These are phyloP conservation scores for Microcebus ravelobensis DNA, from an alignment of 2,113 vertebrate species.

Conservation along the genomic window DNA sequence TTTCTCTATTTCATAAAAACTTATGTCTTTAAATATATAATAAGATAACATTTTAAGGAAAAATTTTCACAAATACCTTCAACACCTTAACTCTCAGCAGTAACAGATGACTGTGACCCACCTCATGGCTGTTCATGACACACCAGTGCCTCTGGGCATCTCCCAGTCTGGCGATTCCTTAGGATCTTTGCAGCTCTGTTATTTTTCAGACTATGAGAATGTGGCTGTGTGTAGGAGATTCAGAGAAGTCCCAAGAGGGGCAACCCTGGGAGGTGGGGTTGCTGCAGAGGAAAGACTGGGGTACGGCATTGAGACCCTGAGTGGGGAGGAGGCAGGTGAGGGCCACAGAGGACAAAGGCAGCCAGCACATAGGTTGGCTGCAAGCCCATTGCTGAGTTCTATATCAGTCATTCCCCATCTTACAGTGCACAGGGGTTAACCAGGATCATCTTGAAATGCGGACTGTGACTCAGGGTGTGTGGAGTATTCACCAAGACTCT, in stretches of 20 bases:
- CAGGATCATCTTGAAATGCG: background rate
- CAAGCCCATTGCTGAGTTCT: background rate
- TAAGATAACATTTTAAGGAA: background rate
- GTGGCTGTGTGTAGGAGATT: background rate
- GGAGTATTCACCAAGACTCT: no score
- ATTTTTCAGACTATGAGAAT: background rate
- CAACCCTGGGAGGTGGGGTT: background rate
- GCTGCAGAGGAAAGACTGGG: no score
- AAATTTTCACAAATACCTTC: background rate
- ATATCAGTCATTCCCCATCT: no score
- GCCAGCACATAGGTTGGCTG: rapidly evolving
- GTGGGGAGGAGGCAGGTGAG: rapidly evolving
- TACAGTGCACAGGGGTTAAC: no score
- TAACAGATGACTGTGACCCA: background rate
- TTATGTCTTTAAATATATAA: background rate
- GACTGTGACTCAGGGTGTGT: rapidly evolving
- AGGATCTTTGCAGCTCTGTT: background rate
- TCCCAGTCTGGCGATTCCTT: rapidly evolving
- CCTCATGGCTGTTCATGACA: background rate
- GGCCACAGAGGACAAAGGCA: background rate
- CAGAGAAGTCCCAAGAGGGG: background rate
- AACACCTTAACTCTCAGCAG: background rate
- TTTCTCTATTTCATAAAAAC: background rate
- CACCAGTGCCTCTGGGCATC: rapidly evolving
- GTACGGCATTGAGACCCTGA: no score